Conservation (phyloP, 37 sponge, comb jelly and placozoan species). For the Spongia lamella region DNA sequence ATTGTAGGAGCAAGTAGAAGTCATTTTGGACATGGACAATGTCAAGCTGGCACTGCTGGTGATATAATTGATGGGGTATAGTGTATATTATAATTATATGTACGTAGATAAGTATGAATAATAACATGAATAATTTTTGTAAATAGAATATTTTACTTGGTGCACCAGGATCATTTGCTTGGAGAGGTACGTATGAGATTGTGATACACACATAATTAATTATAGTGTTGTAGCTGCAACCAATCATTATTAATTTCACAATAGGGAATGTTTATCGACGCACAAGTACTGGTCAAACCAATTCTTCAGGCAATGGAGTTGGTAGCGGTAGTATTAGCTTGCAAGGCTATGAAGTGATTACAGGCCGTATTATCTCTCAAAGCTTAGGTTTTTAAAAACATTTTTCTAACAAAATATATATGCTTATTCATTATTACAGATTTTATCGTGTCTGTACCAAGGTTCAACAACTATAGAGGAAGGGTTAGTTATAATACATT, state of each 20-base stretch:
- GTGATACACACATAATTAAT: too few relatives aligned
- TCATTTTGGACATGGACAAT: constrained; percentile 18
- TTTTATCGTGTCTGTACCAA: constrained; percentile 49
- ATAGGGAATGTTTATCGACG: constrained; percentile 18
- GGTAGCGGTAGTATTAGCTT: background rate
- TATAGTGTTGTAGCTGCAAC: too few relatives aligned
- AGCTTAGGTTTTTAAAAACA: constrained; percentile 10
- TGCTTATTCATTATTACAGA: constrained; percentile 12
- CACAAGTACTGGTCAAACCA: background rate
- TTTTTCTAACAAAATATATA: background rate
- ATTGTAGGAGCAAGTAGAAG: background rate
- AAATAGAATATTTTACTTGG: constrained; percentile 11
- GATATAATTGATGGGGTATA: background rate
- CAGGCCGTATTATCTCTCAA: constrained; percentile 17
- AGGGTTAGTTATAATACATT: constrained; percentile 53
- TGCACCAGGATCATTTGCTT: constrained; percentile 38
- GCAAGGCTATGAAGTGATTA: constrained; percentile 52
- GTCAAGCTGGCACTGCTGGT: constrained; percentile 49
- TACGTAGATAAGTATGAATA: too few relatives aligned
- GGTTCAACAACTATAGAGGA: constrained; percentile 37
- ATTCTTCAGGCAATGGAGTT: background rate
- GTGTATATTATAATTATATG: too few relatives aligned
- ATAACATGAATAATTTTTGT: too few relatives aligned
- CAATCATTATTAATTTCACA: too few relatives aligned
- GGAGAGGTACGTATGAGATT: constrained; percentile 46